phyloP scores from a whole-genome alignment of 2,888 invertebrate species.

The Cantharis rustica region DNA sequence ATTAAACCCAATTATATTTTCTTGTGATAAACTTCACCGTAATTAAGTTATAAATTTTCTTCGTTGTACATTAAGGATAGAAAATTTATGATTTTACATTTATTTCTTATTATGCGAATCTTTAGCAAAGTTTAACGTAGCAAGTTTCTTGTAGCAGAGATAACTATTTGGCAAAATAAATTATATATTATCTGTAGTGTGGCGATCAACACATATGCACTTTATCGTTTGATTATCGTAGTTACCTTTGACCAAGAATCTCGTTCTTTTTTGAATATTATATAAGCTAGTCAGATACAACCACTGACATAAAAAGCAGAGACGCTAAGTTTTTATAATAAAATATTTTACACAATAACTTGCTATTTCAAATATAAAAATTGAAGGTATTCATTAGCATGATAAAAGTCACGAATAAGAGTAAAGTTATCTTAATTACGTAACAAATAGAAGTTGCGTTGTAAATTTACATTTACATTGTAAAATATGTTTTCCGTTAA shows the following conservation, averaged over 20 bases:
- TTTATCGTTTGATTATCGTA: not conserved
- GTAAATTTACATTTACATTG: no score
- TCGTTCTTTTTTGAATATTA: not conserved
- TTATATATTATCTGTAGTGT: not conserved
- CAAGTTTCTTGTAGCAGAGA: not conserved
- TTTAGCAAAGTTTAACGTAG: not conserved
- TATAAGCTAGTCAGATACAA: not conserved
- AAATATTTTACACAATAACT: not conserved
- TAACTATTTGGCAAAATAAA: not conserved
- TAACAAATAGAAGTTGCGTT: no score
- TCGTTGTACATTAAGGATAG: not conserved
- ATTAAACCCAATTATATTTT: not conserved
- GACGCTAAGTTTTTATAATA: not conserved
- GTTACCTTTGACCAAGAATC: not conserved
- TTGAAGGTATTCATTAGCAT: no score
- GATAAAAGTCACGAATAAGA: no score
- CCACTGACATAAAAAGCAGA: not conserved
- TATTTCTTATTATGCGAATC: not conserved
- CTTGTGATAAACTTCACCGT: not conserved
- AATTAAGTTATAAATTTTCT: not conserved
- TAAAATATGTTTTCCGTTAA: no score
- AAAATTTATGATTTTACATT: not conserved
- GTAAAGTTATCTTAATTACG: no score
- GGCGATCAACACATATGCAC: not conserved
- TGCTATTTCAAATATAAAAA: no score